Evolutionary conservation across 1,140 invertebrate genomes (phyloP).

Genomic region (Aphidius gifuensis): DNA sequence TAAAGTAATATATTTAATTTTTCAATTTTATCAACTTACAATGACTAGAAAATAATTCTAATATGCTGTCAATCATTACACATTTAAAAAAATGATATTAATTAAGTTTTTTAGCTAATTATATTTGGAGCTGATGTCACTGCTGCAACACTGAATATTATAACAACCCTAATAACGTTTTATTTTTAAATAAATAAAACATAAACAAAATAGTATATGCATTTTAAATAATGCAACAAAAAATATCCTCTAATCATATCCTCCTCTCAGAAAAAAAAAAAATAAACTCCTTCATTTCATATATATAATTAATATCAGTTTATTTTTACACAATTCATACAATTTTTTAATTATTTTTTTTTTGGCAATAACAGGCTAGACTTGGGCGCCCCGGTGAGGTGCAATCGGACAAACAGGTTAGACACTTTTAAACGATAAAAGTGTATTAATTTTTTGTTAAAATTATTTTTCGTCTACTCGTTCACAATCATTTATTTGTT

Average conservation of each 20-base stretch:
- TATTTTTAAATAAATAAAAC: no score
- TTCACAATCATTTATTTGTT: no score
- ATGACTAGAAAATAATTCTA: no score
- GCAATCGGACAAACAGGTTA: constrained; percentile 55
- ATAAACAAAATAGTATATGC: no score
- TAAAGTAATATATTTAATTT: constrained; percentile 23
- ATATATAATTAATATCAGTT: constrained; percentile 25
- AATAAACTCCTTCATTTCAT: constrained; percentile 16
- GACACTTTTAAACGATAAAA: constrained; percentile 34
- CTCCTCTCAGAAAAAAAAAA: constrained; percentile 6
- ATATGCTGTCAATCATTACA: constrained; percentile 13
- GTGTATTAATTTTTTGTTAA: neutral
- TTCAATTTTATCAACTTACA: neutral
- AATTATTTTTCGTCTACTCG: no score
- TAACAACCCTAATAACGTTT: constrained; percentile 1
- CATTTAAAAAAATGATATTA: constrained; percentile 30
- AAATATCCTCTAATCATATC: no score
- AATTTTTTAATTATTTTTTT: constrained; percentile 25
- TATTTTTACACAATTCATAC: constrained; percentile 19
- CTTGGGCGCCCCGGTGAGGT: constrained; percentile 54
- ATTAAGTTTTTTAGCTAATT: constrained; percentile 28
- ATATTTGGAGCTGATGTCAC: constrained; percentile 21
- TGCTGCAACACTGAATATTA: constrained; percentile 20
- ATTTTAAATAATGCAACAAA: no score
- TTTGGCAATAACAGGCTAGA: constrained; percentile 41